phyloP scores from a whole-genome alignment of 2,113 vertebrate species.

The Morphnarchus princeps region DNA sequence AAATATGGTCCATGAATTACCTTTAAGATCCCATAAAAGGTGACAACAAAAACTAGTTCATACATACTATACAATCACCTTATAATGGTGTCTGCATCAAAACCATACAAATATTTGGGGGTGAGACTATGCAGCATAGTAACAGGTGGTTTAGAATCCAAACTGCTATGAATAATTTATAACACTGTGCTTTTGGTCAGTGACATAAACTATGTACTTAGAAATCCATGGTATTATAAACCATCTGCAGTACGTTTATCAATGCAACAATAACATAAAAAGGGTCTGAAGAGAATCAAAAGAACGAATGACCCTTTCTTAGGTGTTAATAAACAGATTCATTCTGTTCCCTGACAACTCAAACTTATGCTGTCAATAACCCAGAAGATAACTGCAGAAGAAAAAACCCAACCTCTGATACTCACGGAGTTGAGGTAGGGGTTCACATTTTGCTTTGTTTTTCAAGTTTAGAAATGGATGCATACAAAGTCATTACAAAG shows the following conservation, averaged over 20 bases:
- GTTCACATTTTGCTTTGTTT: neutral
- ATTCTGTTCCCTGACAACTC: neutral
- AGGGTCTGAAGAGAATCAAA: neutral
- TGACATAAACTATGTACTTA: neutral
- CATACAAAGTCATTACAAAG: neutral
- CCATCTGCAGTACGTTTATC: neutral
- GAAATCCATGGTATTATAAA: neutral
- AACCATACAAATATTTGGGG: neutral
- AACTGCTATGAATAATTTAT: neutral
- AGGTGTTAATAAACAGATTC: neutral
- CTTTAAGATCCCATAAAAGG: neutral
- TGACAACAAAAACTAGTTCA: neutral
- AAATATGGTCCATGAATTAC: neutral
- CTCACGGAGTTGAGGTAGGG: neutral
- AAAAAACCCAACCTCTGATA: neutral
- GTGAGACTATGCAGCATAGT: neutral
- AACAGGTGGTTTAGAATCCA: neutral
- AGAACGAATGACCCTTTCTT: neutral
- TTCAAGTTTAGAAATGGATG: neutral
- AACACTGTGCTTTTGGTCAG: neutral
- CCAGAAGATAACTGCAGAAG: neutral
- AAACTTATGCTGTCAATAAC: neutral
- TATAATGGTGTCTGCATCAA: neutral
- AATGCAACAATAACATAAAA: neutral
- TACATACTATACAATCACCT: neutral